Evolutionary conservation across 2,113 vertebrate species (phyloP).

Genomic region (Otis tarda): DNA sequence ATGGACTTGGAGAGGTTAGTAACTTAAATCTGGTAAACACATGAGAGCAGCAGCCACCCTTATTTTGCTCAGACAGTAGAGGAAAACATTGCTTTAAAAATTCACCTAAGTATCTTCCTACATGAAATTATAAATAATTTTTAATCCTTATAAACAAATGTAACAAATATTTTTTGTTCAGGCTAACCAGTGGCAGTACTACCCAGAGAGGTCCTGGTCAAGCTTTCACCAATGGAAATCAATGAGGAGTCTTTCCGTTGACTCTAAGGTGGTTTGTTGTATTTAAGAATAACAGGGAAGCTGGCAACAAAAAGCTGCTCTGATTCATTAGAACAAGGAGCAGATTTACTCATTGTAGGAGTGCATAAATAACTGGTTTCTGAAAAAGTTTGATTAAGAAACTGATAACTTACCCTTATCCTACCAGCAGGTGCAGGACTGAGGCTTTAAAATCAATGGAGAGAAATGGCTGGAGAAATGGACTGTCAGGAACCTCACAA

Average conservation of each 20-base stretch:
- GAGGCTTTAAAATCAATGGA: neutral
- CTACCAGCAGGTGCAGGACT: neutral
- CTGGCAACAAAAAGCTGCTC: neutral
- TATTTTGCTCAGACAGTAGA: neutral
- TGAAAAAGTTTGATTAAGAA: neutral
- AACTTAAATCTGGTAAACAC: conserved; percentile 53
- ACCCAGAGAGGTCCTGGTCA: neutral
- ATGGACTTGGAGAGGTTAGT: conserved; percentile 7
- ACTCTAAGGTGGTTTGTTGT: neutral
- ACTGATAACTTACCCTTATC: neutral
- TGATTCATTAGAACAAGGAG: neutral
- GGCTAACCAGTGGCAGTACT: neutral
- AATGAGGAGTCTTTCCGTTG: neutral
- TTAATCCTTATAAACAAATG: neutral
- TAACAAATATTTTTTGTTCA: neutral
- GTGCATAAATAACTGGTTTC: neutral
- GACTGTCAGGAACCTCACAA: neutral
- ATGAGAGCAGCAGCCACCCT: neutral
- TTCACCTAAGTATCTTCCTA: neutral
- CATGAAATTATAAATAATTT: neutral
- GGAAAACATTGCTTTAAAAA: conserved; percentile 37
- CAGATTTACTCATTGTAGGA: neutral
- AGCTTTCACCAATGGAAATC: neutral
- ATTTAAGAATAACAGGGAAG: neutral
- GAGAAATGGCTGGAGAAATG: neutral